Evolutionary conservation across 1,140 invertebrate species (phyloP).

Genomic region (Ips typographus): DNA sequence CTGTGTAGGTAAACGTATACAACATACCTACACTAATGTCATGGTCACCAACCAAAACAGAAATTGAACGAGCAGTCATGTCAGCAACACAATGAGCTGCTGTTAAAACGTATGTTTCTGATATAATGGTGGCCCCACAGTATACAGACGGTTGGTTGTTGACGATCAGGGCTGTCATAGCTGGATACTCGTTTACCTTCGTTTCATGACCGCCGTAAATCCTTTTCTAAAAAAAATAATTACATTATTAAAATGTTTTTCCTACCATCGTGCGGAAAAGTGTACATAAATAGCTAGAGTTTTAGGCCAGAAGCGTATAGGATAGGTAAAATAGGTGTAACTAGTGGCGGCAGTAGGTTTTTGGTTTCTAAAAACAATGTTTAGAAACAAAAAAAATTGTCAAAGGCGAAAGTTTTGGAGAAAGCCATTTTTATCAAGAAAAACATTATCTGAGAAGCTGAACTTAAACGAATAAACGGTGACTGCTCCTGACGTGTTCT

Average conservation of each 20-base stretch:
- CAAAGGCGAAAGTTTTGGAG: too few species aligned
- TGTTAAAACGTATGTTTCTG: slow-evolving; percentile 62
- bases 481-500: too few species aligned
- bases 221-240: slow-evolving; percentile 37
- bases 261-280: background rate
- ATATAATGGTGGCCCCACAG: slow-evolving; percentile 69
- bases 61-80: slow-evolving; percentile 40
- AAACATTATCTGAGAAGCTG: too few species aligned
- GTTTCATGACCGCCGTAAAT: slow-evolving; percentile 65
- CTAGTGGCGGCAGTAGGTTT: background rate
- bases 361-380: background rate
- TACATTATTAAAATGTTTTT: background rate
- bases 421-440: too few species aligned
- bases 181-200: slow-evolving; percentile 64
- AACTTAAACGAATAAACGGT: too few species aligned
- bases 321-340: too few species aligned
- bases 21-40: slow-evolving; percentile 38
- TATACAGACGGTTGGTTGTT: slow-evolving; percentile 47
- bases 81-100: slow-evolving; percentile 66
- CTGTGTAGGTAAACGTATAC: background rate
- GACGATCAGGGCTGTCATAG: slow-evolving; percentile 64
- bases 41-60: slow-evolving; percentile 57
- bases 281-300: too few species aligned
- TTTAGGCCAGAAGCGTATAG: too few species aligned
- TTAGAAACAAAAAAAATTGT: too few species aligned